These are phyloP conservation scores for Ligdia adustata DNA, from an alignment of 2,888 invertebrate genomes.

Conservation along the genomic window DNA sequence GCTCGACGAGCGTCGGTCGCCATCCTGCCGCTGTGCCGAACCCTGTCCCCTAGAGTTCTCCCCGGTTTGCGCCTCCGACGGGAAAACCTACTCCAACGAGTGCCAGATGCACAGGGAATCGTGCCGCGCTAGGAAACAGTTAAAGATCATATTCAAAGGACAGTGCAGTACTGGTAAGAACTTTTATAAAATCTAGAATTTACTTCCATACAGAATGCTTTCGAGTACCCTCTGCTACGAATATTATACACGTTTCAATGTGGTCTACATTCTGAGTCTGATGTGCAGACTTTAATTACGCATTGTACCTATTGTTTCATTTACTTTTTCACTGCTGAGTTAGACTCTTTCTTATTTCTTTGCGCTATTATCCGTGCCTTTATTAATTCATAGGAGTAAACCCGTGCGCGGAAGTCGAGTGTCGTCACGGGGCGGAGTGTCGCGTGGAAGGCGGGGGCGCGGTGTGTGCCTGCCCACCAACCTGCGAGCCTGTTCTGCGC, in stretches of 20 bases:
- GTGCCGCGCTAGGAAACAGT: slow-evolving; percentile 89
- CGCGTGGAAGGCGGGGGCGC: slow-evolving; percentile 91
- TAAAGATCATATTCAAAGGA: slow-evolving; percentile 91
- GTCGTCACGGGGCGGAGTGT: slow-evolving; percentile 92
- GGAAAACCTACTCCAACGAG: slow-evolving; percentile 92
- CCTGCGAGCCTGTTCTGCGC: slow-evolving; percentile 90
- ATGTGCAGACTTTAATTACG: too few relatives aligned
- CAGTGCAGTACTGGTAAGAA: slow-evolving; percentile 91
- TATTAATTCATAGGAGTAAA: slow-evolving; percentile 87
- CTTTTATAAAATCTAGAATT: too few relatives aligned
- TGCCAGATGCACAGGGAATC: slow-evolving; percentile 92
- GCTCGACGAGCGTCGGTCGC: slow-evolving; percentile 89
- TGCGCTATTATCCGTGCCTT: too few relatives aligned
- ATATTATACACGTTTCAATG: too few relatives aligned
- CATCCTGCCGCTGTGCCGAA: slow-evolving; percentile 92
- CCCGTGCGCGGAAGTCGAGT: slow-evolving; percentile 92
- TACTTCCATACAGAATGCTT: too few relatives aligned
- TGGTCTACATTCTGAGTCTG: too few relatives aligned
- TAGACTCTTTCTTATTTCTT: too few relatives aligned
- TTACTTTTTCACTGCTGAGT: too few relatives aligned
- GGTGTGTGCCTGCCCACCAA: slow-evolving; percentile 92
- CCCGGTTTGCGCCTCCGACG: slow-evolving; percentile 91
- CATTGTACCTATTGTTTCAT: too few relatives aligned
- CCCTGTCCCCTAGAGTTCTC: slow-evolving; percentile 91
- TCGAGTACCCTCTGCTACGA: too few relatives aligned